A percentile compares a stretch with the other conserved stretches of the same genome.
phyloP scores from a whole-genome alignment of 1,140 invertebrate species.

The Drosophila sechellia region DNA sequence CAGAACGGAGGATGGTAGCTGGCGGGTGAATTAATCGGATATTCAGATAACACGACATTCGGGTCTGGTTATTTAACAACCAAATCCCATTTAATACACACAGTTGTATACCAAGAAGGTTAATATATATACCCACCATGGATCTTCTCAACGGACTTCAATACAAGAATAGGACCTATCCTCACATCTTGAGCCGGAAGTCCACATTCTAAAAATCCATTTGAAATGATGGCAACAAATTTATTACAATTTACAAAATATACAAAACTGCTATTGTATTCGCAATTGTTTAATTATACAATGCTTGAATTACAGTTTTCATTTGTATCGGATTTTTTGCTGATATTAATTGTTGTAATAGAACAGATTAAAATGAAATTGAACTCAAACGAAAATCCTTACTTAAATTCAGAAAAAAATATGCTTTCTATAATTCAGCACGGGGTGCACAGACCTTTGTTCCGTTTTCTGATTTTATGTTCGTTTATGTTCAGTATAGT shows the following conservation, averaged over 20 bases:
- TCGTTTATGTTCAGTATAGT: not conserved
- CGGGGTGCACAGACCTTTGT: not conserved
- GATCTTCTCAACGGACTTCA: conserved; percentile 11
- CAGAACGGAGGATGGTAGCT: conserved; percentile 3
- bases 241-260: conserved; percentile 69
- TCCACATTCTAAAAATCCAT: conserved; percentile 54
- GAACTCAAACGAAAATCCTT: conserved; percentile 2
- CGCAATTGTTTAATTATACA: conserved; percentile 49
- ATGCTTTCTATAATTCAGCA: no score
- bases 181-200: conserved; percentile 8
- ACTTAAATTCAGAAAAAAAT: not conserved
- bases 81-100: conserved; percentile 26
- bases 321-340: not conserved
- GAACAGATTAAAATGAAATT: conserved; percentile 18
- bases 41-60: conserved; percentile 10
- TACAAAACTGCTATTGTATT: conserved; percentile 61
- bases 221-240: conserved; percentile 59
- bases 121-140: conserved; percentile 22
- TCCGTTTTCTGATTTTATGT: not conserved
- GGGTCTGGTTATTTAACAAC: conserved; percentile 17
- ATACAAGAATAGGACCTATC: conserved; percentile 9
- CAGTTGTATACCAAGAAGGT: conserved; percentile 35
- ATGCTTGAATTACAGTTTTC: conserved; percentile 21
- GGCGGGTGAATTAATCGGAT: not conserved
- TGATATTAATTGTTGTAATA: conserved; percentile 19